Evolutionary conservation across 2,797 vertebrate species (phyloP).

Genomic region (Macropus fuliginosus): DNA sequence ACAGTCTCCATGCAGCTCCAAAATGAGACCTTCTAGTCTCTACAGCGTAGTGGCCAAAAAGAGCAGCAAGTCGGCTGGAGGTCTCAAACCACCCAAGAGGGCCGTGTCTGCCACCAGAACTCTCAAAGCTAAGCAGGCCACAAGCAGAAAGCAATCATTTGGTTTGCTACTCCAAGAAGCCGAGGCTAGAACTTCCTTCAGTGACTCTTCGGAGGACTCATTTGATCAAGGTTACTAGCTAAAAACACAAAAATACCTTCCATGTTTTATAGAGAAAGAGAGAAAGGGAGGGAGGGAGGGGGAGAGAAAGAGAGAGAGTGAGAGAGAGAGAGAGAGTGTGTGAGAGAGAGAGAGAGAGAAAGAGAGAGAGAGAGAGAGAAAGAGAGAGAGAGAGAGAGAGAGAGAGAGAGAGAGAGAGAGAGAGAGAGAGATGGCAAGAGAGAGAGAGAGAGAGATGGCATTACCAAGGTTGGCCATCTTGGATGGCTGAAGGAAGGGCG

Average conservation of each 20-base stretch:
- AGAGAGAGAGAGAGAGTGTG: slow-evolving; percentile 15
- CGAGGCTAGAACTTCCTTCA: slow-evolving; percentile 90
- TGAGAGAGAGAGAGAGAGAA: slow-evolving; percentile 28
- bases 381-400: background rate
- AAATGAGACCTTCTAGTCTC: slow-evolving; percentile 81
- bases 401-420: background rate
- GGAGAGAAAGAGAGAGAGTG: slow-evolving; percentile 33
- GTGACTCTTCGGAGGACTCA: slow-evolving; percentile 96
- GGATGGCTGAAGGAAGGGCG: slow-evolving; percentile 76
- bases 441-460: background rate
- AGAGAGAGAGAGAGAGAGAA: background rate
- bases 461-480: slow-evolving; percentile 70
- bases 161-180: slow-evolving; percentile 95
- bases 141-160: slow-evolving; percentile 94
- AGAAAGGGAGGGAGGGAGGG: slow-evolving; percentile 61
- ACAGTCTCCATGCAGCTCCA: slow-evolving; percentile 85
- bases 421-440: background rate
- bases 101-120: slow-evolving; percentile 81
- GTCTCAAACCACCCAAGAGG: slow-evolving; percentile 81
- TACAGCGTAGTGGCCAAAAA: slow-evolving; percentile 87
- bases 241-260: slow-evolving; percentile 81
- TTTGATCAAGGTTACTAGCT: slow-evolving; percentile 99
- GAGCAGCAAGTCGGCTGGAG: slow-evolving; percentile 77
- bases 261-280: slow-evolving; percentile 64
- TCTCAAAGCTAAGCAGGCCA: slow-evolving; percentile 87